A percentile compares a stretch with the other conserved stretches of the same genome.
These are phyloP conservation scores for Sebastes alutus DNA, from an alignment of 2,797 vertebrate genomes.

Conservation along the genomic window DNA sequence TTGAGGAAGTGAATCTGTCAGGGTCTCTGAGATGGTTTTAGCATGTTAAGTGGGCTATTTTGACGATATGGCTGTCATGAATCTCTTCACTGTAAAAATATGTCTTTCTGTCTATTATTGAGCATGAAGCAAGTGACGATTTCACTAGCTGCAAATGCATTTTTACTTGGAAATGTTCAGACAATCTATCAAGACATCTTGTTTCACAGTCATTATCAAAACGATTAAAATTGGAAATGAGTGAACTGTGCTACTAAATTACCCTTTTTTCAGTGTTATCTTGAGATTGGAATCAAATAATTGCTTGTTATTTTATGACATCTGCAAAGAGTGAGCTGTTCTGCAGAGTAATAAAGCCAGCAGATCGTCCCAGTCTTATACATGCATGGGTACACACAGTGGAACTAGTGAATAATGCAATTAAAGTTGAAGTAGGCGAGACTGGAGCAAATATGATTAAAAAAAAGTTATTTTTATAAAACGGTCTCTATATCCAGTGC, in stretches of 20 bases:
- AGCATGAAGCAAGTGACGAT: not conserved
- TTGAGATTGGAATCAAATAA: not conserved
- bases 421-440: not conserved
- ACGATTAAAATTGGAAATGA: not conserved
- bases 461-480: too few species aligned
- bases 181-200: not conserved
- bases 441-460: too few species aligned
- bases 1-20: slow-evolving; percentile 37
- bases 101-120: not conserved
- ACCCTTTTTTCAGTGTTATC: not conserved
- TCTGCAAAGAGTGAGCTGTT: not conserved
- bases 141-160: not conserved
- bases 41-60: slow-evolving; percentile 43
- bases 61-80: slow-evolving; percentile 15
- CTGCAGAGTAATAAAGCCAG: not conserved
- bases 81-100: not conserved
- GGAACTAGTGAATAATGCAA: slow-evolving; percentile 54
- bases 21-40: slow-evolving; percentile 27
- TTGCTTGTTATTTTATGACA: slow-evolving; percentile 1
- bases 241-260: not conserved
- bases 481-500: too few species aligned
- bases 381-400: not conserved
- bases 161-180: not conserved
- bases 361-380: not conserved
- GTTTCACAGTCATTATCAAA: not conserved